phyloP scores from a whole-genome alignment of 2,797 vertebrate genomes.

The Tapera naevia region DNA sequence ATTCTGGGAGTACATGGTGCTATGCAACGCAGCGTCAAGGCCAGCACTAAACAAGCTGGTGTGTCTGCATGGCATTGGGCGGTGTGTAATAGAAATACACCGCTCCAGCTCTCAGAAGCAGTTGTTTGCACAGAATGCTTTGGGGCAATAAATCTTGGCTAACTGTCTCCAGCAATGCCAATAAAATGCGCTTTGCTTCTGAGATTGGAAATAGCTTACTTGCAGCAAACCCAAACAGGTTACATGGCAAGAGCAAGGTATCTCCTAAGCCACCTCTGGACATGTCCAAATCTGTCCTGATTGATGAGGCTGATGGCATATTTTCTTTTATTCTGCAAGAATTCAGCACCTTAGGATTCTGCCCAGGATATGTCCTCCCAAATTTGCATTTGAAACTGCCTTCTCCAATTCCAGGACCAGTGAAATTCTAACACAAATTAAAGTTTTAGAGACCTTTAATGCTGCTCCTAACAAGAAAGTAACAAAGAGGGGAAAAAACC shows the following conservation, averaged over 20 bases:
- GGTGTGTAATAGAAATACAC: not conserved
- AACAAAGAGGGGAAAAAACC: not conserved
- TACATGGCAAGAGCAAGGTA: not conserved
- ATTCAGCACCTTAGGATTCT: not conserved
- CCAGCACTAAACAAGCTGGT: too few species aligned
- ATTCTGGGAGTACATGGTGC: not conserved
- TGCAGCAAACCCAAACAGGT: not conserved
- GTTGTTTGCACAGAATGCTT: not conserved
- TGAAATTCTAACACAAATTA: not conserved
- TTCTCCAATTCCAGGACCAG: not conserved
- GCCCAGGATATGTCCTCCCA: not conserved
- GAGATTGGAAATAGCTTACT: not conserved
- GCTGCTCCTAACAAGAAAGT: not conserved
- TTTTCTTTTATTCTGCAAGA: not conserved
- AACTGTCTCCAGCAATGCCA: not conserved
- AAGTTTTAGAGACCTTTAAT: not conserved
- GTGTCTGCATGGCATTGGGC: not conserved
- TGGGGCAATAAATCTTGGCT: not conserved
- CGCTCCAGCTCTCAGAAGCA: not conserved
- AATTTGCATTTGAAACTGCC: not conserved
- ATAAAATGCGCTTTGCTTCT: not conserved
- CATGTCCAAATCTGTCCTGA: not conserved
- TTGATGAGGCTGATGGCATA: not conserved
- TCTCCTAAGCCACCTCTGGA: not conserved
- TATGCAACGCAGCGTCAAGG: not conserved